Evolutionary conservation across 2,113 vertebrate species (phyloP).

Genomic region (Oostethus manadensis): DNA sequence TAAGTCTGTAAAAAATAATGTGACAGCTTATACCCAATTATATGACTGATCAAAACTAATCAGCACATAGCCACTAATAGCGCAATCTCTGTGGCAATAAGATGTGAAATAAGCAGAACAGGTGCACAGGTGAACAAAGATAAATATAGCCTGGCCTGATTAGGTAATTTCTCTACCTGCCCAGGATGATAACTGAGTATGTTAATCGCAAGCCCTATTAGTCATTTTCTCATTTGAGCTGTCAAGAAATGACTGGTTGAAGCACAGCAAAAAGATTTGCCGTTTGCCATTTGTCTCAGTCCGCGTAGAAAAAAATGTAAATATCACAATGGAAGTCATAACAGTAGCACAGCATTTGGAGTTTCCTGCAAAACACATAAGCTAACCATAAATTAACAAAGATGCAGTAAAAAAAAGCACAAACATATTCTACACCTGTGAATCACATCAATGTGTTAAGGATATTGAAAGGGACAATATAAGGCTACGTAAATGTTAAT

Average conservation of each 20-base stretch:
- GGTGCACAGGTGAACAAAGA: constrained; percentile 68
- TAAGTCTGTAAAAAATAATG: constrained; percentile 26
- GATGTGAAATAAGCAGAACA: constrained; percentile 57
- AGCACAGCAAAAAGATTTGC: constrained; percentile 40
- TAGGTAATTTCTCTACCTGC: constrained; percentile 69
- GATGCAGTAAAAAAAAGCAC: constrained; percentile 1
- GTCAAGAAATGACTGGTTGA: constrained; percentile 54
- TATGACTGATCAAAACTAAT: constrained; percentile 52
- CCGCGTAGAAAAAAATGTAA: constrained; percentile 14
- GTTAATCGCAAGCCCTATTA: constrained; percentile 66
- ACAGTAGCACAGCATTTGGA: neutral
- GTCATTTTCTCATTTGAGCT: constrained; percentile 72
- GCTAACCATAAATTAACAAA: neutral
- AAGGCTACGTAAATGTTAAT: no score
- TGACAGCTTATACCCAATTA: constrained; percentile 41
- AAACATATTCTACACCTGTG: neutral
- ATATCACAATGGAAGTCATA: constrained; percentile 5
- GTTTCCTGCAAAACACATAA: neutral
- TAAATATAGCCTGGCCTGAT: constrained; percentile 68
- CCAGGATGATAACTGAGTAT: constrained; percentile 70
- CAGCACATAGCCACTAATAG: constrained; percentile 33
- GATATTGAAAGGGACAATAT: no score
- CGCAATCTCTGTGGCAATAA: constrained; percentile 55
- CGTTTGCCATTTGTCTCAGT: constrained; percentile 57
- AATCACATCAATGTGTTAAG: no score